Conservation (phyloP, 2,888 invertebrate species). For the Notocelia uddmanniana region DNA sequence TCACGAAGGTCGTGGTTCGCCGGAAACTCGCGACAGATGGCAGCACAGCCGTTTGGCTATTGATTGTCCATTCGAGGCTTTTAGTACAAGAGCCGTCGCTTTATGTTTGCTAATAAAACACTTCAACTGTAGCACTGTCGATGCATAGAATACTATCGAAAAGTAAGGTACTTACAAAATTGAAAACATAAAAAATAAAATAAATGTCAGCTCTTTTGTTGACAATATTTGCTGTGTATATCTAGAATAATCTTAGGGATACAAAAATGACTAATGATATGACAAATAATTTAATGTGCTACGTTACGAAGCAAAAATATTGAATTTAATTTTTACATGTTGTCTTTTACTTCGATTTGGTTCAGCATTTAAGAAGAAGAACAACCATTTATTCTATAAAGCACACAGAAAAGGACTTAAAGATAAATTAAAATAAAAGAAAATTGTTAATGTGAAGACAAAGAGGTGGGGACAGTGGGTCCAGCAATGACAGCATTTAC, state of each 20-base stretch:
- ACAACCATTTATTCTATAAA: no score
- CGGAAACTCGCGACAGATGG: conserved; percentile 25
- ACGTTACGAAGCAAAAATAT: neutral
- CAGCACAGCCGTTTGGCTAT: conserved; percentile 31
- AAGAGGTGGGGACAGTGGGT: no score
- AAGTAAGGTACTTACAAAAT: neutral
- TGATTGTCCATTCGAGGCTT: conserved; percentile 25
- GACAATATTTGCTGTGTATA: neutral
- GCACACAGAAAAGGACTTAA: no score
- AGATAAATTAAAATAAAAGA: no score
- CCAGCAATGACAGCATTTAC: no score
- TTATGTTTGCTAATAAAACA: conserved; percentile 11
- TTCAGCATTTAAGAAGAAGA: no score
- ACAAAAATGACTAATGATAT: no score
- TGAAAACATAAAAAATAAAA: neutral
- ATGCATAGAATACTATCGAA: neutral
- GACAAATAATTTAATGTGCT: no score
- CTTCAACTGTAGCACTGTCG: conserved; percentile 14
- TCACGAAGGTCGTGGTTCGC: conserved; percentile 8
- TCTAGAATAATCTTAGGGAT: no score
- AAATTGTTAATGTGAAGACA: no score
- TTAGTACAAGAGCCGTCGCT: neutral
- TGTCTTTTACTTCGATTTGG: neutral
- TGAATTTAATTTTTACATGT: neutral
- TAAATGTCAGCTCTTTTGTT: neutral